A percentile compares a stretch with the other conserved stretches of the same genome.
Evolutionary conservation across 2,797 vertebrate genomes (phyloP).

Genomic region (Chelon auratus): DNA sequence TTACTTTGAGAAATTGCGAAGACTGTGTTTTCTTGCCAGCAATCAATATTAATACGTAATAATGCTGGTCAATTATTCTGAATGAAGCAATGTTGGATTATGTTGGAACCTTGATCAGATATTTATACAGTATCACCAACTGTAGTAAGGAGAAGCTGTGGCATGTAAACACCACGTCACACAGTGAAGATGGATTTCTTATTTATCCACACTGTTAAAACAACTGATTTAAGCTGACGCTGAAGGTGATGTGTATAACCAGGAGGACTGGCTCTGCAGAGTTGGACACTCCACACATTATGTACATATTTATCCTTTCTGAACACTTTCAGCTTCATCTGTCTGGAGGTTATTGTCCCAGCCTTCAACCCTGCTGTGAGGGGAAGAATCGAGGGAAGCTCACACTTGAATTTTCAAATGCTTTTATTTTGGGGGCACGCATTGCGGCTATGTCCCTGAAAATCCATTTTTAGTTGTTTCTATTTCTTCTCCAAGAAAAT

Average conservation of each 20-base stretch:
- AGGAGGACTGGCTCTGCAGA: slow-evolving; percentile 2
- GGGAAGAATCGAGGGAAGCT: slow-evolving; percentile 80
- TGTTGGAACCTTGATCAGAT: background rate
- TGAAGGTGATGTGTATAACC: slow-evolving; percentile 11
- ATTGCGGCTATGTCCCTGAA: slow-evolving; percentile 20
- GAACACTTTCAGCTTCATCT: slow-evolving; percentile 19
- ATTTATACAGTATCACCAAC: background rate
- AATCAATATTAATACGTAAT: background rate
- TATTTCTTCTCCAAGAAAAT: background rate
- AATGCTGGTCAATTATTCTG: background rate
- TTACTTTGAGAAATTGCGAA: slow-evolving; percentile 5
- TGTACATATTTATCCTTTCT: slow-evolving; percentile 26
- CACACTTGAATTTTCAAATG: slow-evolving; percentile 40
- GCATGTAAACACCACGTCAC: background rate
- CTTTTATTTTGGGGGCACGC: slow-evolving; percentile 59
- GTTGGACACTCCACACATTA: slow-evolving; percentile 10
- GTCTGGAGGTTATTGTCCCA: slow-evolving; percentile 65
- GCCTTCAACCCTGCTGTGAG: slow-evolving; percentile 67
- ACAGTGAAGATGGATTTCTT: background rate
- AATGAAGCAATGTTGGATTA: background rate
- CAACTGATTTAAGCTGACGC: slow-evolving; percentile 20
- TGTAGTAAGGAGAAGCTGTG: slow-evolving; percentile 15
- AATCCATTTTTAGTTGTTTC: slow-evolving; percentile 5
- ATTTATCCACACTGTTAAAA: slow-evolving; percentile 4
- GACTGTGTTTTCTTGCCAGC: background rate